Evolutionary conservation across 1,140 invertebrate species (phyloP).

Genomic region (Philopotamus ludificatus): DNA sequence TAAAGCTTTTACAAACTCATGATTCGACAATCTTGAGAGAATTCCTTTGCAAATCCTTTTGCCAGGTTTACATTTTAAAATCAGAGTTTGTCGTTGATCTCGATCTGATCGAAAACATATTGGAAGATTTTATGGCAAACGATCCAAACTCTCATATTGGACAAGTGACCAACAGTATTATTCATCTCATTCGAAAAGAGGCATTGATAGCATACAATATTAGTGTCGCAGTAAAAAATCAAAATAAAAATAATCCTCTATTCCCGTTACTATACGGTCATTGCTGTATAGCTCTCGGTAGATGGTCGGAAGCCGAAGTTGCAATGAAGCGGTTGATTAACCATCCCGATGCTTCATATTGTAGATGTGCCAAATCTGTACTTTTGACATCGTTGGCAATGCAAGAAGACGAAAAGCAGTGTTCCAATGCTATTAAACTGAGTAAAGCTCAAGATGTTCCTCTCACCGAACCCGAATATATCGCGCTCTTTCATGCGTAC

Average conservation of each 20-base stretch:
- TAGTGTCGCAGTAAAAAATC: slow-evolving; percentile 3
- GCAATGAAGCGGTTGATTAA: slow-evolving; percentile 52
- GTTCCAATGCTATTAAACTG: slow-evolving; percentile 23
- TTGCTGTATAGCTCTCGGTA: slow-evolving; percentile 58
- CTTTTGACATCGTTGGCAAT: slow-evolving; percentile 13
- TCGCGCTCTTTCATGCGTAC: slow-evolving; percentile 40
- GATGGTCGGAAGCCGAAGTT: slow-evolving; percentile 60
- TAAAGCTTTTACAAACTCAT: neutral
- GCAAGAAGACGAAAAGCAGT: slow-evolving; percentile 27
- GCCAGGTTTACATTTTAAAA: slow-evolving; percentile 45
- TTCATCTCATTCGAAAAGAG: neutral
- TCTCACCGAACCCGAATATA: slow-evolving; percentile 17
- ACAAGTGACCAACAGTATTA: neutral
- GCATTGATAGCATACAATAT: no score
- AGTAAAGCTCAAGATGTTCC: slow-evolving; percentile 10
- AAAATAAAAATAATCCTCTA: neutral
- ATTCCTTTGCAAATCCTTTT: slow-evolving; percentile 47
- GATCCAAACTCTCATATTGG: neutral
- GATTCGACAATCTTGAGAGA: slow-evolving; percentile 43
- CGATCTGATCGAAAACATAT: no score
- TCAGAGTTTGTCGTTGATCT: no score
- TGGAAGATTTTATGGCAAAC: no score
- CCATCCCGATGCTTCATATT: slow-evolving; percentile 45
- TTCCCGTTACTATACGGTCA: slow-evolving; percentile 48
- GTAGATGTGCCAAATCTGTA: slow-evolving; percentile 35